These are phyloP conservation scores for Ectemnius lituratus DNA, from an alignment of 2,888 invertebrate species.

Conservation along the genomic window DNA sequence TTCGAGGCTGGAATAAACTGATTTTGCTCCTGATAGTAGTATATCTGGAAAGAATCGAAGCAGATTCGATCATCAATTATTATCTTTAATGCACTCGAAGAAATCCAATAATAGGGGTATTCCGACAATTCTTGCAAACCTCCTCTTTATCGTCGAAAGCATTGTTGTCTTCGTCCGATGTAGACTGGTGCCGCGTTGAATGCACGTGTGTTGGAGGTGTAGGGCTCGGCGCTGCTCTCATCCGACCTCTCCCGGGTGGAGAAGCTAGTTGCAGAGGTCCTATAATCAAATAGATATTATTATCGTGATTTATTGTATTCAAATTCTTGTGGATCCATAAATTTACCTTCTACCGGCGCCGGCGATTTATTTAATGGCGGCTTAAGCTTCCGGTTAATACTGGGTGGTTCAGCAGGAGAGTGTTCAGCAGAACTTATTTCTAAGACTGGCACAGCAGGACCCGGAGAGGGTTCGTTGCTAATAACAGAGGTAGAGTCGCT, in stretches of 20 bases:
- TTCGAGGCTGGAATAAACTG: slow-evolving; percentile 73
- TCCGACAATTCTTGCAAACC: slow-evolving; percentile 57
- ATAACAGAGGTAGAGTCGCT: slow-evolving; percentile 73
- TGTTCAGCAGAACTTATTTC: slow-evolving; percentile 73
- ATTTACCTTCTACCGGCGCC: slow-evolving; percentile 67
- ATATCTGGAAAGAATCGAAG: slow-evolving; percentile 71
- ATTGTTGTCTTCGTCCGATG: slow-evolving; percentile 78
- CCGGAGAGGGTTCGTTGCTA: slow-evolving; percentile 78
- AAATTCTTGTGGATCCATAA: background rate
- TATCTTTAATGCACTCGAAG: too few relatives aligned
- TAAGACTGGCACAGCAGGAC: slow-evolving; percentile 56
- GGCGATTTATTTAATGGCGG: slow-evolving; percentile 79
- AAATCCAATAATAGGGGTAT: background rate
- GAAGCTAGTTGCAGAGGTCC: slow-evolving; percentile 75
- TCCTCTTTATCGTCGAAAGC: slow-evolving; percentile 77
- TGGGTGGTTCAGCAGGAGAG: slow-evolving; percentile 82
- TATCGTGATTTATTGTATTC: background rate
- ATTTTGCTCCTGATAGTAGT: slow-evolving; percentile 74
- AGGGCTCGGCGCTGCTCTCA: slow-evolving; percentile 80
- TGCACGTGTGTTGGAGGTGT: slow-evolving; percentile 75
- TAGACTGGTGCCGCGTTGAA: slow-evolving; percentile 71
- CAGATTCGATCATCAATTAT: slow-evolving; percentile 5
- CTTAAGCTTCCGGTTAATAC: slow-evolving; percentile 89
- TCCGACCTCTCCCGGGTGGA: slow-evolving; percentile 76
- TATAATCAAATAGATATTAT: slow-evolving; percentile 34